Percentiles rank a stretch among this genome's conserved stretches.
phyloP scores from a whole-genome alignment of 2,113 vertebrate genomes.

The Apeltes quadracus region DNA sequence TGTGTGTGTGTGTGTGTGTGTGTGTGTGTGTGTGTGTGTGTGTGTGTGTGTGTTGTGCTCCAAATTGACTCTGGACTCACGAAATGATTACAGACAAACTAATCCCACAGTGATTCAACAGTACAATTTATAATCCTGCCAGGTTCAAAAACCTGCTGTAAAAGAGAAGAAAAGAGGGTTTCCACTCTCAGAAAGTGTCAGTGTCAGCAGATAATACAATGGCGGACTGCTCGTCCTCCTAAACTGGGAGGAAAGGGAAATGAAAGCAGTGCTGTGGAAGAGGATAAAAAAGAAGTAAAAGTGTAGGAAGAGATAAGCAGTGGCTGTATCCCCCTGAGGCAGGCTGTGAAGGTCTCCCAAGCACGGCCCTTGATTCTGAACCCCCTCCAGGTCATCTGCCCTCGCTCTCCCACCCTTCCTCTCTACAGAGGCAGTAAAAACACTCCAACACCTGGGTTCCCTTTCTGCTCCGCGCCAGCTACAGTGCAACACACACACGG shows the following conservation, averaged over 20 bases:
- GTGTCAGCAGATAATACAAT: conserved; percentile 78
- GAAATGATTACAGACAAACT: conserved; percentile 65
- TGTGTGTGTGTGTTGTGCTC: conserved; percentile 41
- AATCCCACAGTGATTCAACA: conserved; percentile 57
- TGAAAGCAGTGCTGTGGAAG: conserved; percentile 75
- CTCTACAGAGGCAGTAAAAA: conserved; percentile 82
- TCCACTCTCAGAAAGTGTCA: conserved; percentile 64
- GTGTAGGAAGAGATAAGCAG: conserved; percentile 82
- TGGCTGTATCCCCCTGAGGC: conserved; percentile 76
- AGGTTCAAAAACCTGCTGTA: conserved; percentile 63
- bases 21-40: conserved; percentile 28
- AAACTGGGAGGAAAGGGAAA: conserved; percentile 75
- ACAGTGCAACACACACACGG: conserved; percentile 72
- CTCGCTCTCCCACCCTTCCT: conserved; percentile 77
- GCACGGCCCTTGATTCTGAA: conserved; percentile 78
- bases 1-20: neutral
- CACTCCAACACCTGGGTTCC: conserved; percentile 82
- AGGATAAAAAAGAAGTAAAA: conserved; percentile 80
- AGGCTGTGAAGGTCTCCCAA: conserved; percentile 75
- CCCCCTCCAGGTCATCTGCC: conserved; percentile 79
- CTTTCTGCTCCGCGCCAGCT: conserved; percentile 82
- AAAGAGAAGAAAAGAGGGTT: conserved; percentile 62
- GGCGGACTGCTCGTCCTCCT: conserved; percentile 62
- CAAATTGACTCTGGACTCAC: conserved; percentile 53
- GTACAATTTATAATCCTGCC: conserved; percentile 56